Evolutionary conservation across 2,888 invertebrate genomes (phyloP), one percentile per base, ranked within the genome.

Genomic region (Craniophora ligustri): DNA sequence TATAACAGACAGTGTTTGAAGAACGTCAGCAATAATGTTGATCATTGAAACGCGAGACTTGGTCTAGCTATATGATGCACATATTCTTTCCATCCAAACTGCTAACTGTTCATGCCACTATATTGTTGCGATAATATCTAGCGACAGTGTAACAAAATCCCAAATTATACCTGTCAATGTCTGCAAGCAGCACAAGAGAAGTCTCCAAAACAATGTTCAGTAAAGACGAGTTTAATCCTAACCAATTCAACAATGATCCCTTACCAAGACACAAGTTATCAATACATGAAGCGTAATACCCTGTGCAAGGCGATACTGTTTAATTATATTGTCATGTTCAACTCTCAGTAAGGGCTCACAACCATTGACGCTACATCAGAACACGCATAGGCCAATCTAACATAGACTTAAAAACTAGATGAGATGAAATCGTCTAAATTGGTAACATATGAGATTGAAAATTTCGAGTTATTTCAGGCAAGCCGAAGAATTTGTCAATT

Each of bases 251-350:
- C 56, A 65, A 56, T 61, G 48, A 65, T 65, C 77, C 77, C 76
- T 74, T 71, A 78, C 80, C 69, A 72, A 78, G 77, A 68, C 68
- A 76, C 72, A 68, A 68, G 60, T 63, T 58, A 42, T 51, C 56
- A 35, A 45, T 62, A 53, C 38, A 67, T 45, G 61, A 73, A 72
- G 71, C 73, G 51, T 54, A 26, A 62, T 85, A 85, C 86, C 86
- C 86, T 85, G 85, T 80, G 74, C 68, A 57, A 76, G 76, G 77
- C 75, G 75, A 82, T 83, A 81, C 76, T 76, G 75, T 69, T 77
- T 55, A 48, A 40, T 60, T 61, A 72, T 84, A 84, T 82, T 84
- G 84, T 83, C 83, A 79, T 68, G 63, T 62, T 67, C 46, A 50
- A 67, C 57, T 51, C 72, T 71, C 64, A 74, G 75, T 72, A 75